Evolutionary conservation across 1,140 invertebrate genomes (phyloP).

Genomic region (Trachymyrmex cornetzi): DNA sequence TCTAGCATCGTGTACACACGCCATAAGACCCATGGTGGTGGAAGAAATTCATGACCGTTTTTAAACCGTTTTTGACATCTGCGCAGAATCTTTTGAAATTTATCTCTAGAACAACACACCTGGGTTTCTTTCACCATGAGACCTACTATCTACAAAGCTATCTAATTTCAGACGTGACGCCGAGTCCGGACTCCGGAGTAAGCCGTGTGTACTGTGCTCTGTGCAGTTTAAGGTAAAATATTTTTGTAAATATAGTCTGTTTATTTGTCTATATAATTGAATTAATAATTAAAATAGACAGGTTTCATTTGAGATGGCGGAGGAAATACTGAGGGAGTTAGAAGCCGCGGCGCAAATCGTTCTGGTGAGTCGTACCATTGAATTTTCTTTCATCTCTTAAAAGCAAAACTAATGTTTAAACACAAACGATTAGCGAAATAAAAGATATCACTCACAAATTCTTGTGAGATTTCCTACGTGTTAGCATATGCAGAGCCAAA

Average conservation of each 20-base stretch:
- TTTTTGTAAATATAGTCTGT: neutral
- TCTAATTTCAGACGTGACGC: neutral
- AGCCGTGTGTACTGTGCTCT: neutral
- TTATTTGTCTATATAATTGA: slow-evolving; percentile 8
- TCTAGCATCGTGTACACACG: too few relatives aligned
- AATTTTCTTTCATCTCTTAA: neutral
- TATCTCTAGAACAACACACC: too few relatives aligned
- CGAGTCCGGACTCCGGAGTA: too few relatives aligned
- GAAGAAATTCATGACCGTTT: too few relatives aligned
- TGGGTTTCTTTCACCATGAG: too few relatives aligned
- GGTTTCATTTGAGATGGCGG: slow-evolving; percentile 78
- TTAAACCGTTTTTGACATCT: too few relatives aligned
- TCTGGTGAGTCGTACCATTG: slow-evolving; percentile 87
- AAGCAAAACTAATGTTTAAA: neutral
- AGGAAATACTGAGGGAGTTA: slow-evolving; percentile 88
- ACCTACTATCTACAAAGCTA: neutral
- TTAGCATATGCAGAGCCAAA: neutral
- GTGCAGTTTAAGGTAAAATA: neutral
- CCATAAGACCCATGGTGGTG: too few relatives aligned
- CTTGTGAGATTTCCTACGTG: neutral
- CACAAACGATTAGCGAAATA: neutral
- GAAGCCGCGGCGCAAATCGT: slow-evolving; percentile 91
- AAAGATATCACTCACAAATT: neutral
- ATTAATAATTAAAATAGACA: slow-evolving; percentile 21
- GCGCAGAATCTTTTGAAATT: too few relatives aligned